phyloP scores from a whole-genome alignment of 2,888 invertebrate species.

The Lissonota sp. region DNA sequence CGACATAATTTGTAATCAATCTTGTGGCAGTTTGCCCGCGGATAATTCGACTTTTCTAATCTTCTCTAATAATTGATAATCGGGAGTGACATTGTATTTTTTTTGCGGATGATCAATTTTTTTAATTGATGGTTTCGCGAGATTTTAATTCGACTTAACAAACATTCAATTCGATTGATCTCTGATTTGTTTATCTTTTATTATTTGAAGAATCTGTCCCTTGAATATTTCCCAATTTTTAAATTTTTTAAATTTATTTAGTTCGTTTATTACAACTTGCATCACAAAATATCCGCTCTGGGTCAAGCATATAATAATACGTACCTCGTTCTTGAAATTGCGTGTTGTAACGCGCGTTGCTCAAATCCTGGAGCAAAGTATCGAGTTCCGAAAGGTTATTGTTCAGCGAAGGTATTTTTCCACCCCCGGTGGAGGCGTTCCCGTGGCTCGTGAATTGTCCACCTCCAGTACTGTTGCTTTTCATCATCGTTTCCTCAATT shows the following conservation, averaged over 20 bases:
- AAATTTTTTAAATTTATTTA: too few species aligned
- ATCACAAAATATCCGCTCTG: too few species aligned
- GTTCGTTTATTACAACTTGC: too few species aligned
- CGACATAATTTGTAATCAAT: conserved; percentile 51
- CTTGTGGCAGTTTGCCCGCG: conserved; percentile 38
- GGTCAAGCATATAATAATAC: neutral
- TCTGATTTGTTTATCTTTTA: too few species aligned
- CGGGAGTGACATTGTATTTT: too few species aligned
- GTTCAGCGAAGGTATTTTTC: conserved; percentile 85
- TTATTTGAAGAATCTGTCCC: too few species aligned
- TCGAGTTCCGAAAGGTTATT: conserved; percentile 96
- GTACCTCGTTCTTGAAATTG: conserved; percentile 84
- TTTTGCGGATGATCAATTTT: too few species aligned
- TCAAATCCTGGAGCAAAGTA: conserved; percentile 95
- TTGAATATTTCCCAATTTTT: too few species aligned
- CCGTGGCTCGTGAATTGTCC: conserved; percentile 63
- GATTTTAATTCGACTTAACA: neutral
- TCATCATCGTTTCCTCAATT: conserved; percentile 85
- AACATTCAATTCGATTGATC: too few species aligned
- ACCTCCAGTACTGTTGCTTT: conserved; percentile 75
- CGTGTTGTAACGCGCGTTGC: conserved; percentile 89
- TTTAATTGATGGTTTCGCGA: too few species aligned
- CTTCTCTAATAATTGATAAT: conserved; percentile 30
- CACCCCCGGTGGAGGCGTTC: conserved; percentile 70
- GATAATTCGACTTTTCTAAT: conserved; percentile 21